Base-by-base conservation (phyloP, 2,888 invertebrate species). In the Nineta flava region DNA sequence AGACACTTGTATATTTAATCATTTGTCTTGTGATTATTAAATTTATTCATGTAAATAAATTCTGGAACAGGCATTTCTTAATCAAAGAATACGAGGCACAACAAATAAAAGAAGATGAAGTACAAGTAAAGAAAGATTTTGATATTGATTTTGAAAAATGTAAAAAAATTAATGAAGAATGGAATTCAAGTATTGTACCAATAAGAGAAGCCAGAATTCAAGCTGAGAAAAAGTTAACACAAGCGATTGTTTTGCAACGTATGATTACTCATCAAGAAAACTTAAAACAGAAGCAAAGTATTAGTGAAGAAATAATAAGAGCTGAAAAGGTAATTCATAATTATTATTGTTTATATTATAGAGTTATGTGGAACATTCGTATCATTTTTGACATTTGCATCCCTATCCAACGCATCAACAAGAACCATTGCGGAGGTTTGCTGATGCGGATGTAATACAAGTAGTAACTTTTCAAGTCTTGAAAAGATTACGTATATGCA, bases 161-260 rank as follows among this genome's bases (percentile, higher is more conserved):
- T 56, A 62, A 71, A 3, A 62, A 71, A 53, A 60, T 79, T 10
- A 87, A 87, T 59, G 74, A 80, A 0, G 65, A 73, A 53, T 88
- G 88, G 87, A 87, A 87, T 63, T 66, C 68, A 1, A 66, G 75
- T 57, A 70, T 81, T 17, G 77, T 78, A 1, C 57, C 63, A 1
- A 66, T 74, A 41, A 71, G 88, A 6, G 75, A 79, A 38, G 62
- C 67, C 46, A 71, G 83, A 35, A 62, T 81, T 47, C 64, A 66
- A 12, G 60, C 67, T 43, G 71, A 75, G 57, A 62, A 73, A 9
- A 68, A 69, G 26, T 66, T 63, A 6, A 67, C 70, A 57, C 67
- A 74, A 21, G 68, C 72, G 48, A 66, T 65, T 48, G 73, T 75
- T 1, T 62, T 74, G 6, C 58, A 65, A 1, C 62, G 65, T 19